Conservation (phyloP, 92 coral and sea anemone species). For the Umimayanthus chanpuru region DNA sequence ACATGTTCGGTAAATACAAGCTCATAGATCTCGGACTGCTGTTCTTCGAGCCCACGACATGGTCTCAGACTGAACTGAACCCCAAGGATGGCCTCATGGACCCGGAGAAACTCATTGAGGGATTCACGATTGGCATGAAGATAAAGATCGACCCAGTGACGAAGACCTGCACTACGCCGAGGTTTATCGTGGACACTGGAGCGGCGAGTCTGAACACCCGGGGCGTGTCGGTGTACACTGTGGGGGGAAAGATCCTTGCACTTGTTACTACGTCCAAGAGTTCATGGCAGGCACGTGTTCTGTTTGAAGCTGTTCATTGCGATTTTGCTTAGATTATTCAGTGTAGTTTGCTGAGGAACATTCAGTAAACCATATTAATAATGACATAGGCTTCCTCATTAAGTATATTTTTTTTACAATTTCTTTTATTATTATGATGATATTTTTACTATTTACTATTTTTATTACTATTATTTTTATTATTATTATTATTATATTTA, state of each 20-base stretch:
- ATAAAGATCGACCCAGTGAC: conserved; percentile 68
- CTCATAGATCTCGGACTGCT: conserved; percentile 77
- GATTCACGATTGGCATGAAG: conserved; percentile 87
- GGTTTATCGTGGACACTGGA: conserved; percentile 88
- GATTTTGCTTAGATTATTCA: neutral
- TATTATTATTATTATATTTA: too few relatives aligned
- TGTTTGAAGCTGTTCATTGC: neutral
- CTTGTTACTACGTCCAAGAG: conserved; percentile 65
- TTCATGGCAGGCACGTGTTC: conserved; percentile 74
- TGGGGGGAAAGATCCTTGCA: conserved; percentile 59
- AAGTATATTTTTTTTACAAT: too few relatives aligned
- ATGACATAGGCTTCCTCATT: too few relatives aligned
- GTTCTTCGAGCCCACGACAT: conserved; percentile 65
- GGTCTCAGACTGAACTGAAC: conserved; percentile 66
- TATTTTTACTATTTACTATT: too few relatives aligned
- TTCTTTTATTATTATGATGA: too few relatives aligned
- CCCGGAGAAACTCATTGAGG: conserved; percentile 69
- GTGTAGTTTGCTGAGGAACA: too few relatives aligned
- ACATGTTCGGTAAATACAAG: conserved; percentile 66
- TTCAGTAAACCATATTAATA: too few relatives aligned
- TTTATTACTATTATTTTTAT: too few relatives aligned
- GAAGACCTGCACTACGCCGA: conserved; percentile 62
- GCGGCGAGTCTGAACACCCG: conserved; percentile 71
- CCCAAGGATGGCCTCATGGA: conserved; percentile 72
- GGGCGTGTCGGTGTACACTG: conserved; percentile 85